Conservation (phyloP, 2,888 invertebrate genomes). For the Eudasyphora cyanicolor region DNA sequence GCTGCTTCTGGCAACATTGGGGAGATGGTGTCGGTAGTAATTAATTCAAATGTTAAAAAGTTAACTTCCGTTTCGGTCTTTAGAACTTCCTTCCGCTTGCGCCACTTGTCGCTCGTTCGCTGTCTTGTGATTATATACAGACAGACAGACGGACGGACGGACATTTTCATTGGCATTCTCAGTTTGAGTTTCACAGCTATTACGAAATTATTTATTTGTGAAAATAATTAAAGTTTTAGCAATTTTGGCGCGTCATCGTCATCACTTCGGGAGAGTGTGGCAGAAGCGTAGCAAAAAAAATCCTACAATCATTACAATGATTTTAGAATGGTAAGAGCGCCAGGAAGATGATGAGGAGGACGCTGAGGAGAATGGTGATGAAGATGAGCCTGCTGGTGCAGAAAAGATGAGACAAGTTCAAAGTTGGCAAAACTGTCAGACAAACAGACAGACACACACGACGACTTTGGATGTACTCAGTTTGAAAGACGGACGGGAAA, state of each 20-base stretch:
- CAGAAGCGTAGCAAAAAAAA: slow-evolving; percentile 31
- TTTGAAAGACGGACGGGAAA: slow-evolving; percentile 8
- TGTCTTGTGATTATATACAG: too few relatives aligned
- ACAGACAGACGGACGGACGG: not conserved
- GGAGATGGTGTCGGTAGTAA: slow-evolving; percentile 65
- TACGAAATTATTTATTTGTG: slow-evolving; percentile 64
- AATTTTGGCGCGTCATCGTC: slow-evolving; percentile 71
- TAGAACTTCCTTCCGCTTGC: slow-evolving; percentile 23
- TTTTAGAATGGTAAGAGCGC: slow-evolving; percentile 60
- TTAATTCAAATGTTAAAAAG: slow-evolving; percentile 76
- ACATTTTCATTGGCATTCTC: not conserved
- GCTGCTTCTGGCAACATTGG: slow-evolving; percentile 15
- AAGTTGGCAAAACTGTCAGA: slow-evolving; percentile 33
- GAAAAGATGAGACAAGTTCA: slow-evolving; percentile 28
- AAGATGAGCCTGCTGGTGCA: not conserved
- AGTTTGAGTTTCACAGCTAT: slow-evolving; percentile 37
- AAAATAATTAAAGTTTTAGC: slow-evolving; percentile 77
- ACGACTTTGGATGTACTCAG: too few relatives aligned
- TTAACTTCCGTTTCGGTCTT: slow-evolving; percentile 70
- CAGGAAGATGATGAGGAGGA: slow-evolving; percentile 19
- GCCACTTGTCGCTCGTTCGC: not conserved
- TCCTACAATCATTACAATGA: slow-evolving; percentile 75
- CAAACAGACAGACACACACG: not conserved
- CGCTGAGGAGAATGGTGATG: not conserved
- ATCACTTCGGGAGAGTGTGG: slow-evolving; percentile 60